These are phyloP conservation scores for Bolinopsis microptera DNA, from an alignment of 37 sponge, comb jelly and placozoan genomes.

Conservation along the genomic window DNA sequence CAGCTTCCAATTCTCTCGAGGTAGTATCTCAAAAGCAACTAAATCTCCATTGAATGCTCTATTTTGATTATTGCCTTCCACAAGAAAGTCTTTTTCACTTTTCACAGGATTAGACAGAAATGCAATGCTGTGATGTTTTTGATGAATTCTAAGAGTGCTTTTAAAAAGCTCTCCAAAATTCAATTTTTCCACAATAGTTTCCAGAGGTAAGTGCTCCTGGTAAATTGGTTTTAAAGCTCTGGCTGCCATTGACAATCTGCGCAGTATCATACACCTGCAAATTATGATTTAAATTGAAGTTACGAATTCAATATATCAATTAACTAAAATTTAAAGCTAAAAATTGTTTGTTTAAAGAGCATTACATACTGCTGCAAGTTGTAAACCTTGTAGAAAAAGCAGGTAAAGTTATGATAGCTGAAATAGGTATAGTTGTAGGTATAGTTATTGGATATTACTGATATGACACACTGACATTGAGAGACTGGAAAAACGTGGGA, in stretches of 20 bases:
- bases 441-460: too few relatives aligned
- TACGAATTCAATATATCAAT: too few relatives aligned
- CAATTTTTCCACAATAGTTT: neutral
- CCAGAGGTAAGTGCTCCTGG: neutral
- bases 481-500: too few relatives aligned
- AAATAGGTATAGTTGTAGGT: too few relatives aligned
- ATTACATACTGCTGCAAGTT: too few relatives aligned
- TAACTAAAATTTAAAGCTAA: too few relatives aligned
- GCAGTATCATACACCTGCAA: neutral
- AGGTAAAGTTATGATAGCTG: too few relatives aligned
- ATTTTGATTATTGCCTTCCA: slow-evolving; percentile 65
- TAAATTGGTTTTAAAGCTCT: neutral
- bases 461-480: too few relatives aligned
- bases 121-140: neutral
- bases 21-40: slow-evolving; percentile 73
- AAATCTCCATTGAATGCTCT: slow-evolving; percentile 82
- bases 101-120: neutral
- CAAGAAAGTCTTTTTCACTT: neutral
- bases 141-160: neutral
- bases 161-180: neutral
- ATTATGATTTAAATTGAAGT: neutral
- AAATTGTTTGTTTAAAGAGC: too few relatives aligned
- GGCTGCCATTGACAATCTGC: neutral
- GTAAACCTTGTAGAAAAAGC: too few relatives aligned
- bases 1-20: slow-evolving; percentile 62